phyloP scores from a whole-genome alignment of 2,888 invertebrate species.

The Polymixis flavicincta region DNA sequence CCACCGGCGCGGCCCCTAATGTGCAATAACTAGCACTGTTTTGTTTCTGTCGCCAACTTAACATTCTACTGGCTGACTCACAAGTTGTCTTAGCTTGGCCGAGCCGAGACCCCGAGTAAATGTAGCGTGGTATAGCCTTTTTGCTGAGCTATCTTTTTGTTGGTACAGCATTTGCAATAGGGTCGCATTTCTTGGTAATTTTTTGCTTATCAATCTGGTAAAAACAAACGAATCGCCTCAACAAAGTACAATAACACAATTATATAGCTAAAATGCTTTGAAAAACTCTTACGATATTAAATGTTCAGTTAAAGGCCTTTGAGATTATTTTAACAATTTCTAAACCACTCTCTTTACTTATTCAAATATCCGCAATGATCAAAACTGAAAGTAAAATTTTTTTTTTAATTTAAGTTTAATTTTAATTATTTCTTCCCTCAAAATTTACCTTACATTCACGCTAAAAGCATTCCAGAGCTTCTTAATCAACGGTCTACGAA shows the following conservation, averaged over 20 bases:
- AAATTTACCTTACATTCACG: conserved; percentile 79
- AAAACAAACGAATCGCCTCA: conserved; percentile 1
- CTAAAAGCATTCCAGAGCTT: conserved; percentile 86
- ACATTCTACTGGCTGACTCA: conserved; percentile 56
- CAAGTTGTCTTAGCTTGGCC: conserved; percentile 53
- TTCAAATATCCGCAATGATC: conserved; percentile 80
- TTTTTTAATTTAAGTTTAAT: too few relatives aligned
- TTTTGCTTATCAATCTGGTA: conserved; percentile 1
- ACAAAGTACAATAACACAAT: conserved; percentile 43
- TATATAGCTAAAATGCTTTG: conserved; percentile 45
- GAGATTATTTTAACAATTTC: conserved; percentile 76
- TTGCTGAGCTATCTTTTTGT: conserved; percentile 39
- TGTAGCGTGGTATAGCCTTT: conserved; percentile 45
- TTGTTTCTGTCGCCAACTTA: conserved; percentile 71
- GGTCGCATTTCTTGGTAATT: conserved; percentile 1
- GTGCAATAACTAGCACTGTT: conserved; percentile 77
- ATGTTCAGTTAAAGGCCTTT: conserved; percentile 71
- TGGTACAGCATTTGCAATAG: conserved; percentile 22
- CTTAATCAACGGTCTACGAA: conserved; percentile 86
- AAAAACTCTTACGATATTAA: conserved; percentile 66
- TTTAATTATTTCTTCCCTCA: conserved; percentile 78
- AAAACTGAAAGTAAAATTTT: conserved; percentile 80
- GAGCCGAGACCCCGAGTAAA: conserved; percentile 28
- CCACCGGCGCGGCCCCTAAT: conserved; percentile 70
- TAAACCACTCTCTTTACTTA: conserved; percentile 76